These are phyloP conservation scores for Chrysolina americana DNA, from an alignment of 2,888 invertebrate genomes.

Conservation along the genomic window DNA sequence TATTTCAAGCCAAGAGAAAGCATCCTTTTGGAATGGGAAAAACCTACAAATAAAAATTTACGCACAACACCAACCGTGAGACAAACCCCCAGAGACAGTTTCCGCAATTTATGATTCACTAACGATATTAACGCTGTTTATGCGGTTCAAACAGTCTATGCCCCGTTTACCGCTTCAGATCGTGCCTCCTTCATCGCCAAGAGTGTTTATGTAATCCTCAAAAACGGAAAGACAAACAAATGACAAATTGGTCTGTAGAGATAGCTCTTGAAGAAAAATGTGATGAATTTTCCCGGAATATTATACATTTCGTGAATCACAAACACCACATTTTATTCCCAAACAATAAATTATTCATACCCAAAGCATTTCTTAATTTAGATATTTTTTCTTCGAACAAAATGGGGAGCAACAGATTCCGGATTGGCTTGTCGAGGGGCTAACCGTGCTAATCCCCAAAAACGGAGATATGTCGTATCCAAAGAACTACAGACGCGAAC, in stretches of 20 bases:
- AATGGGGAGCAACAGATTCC: no score
- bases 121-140: constrained; percentile 14
- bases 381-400: no score
- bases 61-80: neutral
- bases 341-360: no score
- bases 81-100: neutral
- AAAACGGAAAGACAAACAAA: neutral
- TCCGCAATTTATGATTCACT: constrained; percentile 12
- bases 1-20: no score
- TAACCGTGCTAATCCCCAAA: no score
- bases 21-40: no score
- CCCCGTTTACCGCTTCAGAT: neutral
- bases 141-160: constrained; percentile 17
- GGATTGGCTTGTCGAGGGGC: no score
- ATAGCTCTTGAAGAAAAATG: neutral
- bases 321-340: no score
- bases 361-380: no score
- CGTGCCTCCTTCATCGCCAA: constrained; percentile 14
- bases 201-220: constrained; percentile 8
- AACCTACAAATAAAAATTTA: neutral
- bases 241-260: neutral
- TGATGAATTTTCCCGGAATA: neutral
- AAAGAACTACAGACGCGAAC: no score
- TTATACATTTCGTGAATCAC: neutral
- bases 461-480: no score